Percentiles rank a stretch among this genome's conserved stretches.
Conservation (phyloP, 2,797 vertebrate species). For the Lophotriccus pileatus region DNA sequence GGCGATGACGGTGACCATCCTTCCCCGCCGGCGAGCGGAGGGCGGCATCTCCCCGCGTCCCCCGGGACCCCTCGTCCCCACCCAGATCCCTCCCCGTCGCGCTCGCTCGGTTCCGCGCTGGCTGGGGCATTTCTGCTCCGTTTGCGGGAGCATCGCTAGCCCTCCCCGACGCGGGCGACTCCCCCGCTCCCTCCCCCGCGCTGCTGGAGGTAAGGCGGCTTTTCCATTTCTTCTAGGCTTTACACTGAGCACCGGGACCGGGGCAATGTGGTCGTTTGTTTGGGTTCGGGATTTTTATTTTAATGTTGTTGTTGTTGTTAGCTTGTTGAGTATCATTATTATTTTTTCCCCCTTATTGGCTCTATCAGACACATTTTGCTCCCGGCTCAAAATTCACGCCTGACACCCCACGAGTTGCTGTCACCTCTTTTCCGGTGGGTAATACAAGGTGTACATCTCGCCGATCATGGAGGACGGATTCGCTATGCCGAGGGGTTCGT, state of each 20-base stretch:
- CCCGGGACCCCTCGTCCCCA: not conserved
- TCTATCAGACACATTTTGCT: not conserved
- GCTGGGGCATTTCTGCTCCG: not conserved
- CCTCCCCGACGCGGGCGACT: not conserved
- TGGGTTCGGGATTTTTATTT: not conserved
- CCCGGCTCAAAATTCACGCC: not conserved
- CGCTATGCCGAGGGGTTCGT: slow-evolving; percentile 81
- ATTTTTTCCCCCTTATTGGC: not conserved
- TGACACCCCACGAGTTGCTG: not conserved
- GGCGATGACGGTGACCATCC: not conserved
- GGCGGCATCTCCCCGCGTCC: slow-evolving; percentile 30
- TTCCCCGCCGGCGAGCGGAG: not conserved
- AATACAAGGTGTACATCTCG: slow-evolving; percentile 83
- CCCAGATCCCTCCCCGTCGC: not conserved
- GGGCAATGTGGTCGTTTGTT: not conserved
- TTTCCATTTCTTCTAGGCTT: not conserved
- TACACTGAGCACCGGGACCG: not conserved
- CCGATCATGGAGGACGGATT: slow-evolving; percentile 82
- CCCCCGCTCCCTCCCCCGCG: not conserved
- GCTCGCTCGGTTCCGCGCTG: not conserved
- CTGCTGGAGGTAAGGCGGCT: slow-evolving; percentile 26
- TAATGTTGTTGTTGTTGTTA: not conserved
- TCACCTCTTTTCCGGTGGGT: slow-evolving; percentile 88
- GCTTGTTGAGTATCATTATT: not conserved
- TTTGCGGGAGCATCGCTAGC: not conserved